These are phyloP conservation scores for Guaruba guarouba DNA, from an alignment of 2,113 vertebrate genomes.

Conservation along the genomic window DNA sequence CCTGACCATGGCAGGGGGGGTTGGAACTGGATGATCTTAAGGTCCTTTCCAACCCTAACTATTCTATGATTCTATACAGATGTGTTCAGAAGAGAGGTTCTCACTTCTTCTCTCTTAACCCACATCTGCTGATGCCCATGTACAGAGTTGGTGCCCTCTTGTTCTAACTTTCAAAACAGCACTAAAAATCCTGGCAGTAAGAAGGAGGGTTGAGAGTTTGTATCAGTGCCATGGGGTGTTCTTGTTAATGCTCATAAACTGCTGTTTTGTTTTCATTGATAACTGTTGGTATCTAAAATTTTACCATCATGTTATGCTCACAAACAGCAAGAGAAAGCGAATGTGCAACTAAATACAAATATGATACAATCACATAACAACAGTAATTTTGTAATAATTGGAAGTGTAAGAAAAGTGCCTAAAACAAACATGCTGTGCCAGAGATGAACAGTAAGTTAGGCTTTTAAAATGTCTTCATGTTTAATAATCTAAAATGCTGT, in stretches of 20 bases:
- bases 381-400: background rate
- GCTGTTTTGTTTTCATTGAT: background rate
- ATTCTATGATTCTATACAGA: background rate
- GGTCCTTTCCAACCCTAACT: background rate
- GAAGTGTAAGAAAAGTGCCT: background rate
- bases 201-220: background rate
- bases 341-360: background rate
- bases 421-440: background rate
- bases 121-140: background rate
- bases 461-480: constrained; percentile 26
- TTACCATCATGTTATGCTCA: background rate
- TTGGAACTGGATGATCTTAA: background rate
- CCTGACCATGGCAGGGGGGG: background rate
- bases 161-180: background rate
- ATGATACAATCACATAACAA: background rate
- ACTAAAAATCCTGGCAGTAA: background rate
- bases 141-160: background rate
- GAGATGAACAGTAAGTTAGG: background rate
- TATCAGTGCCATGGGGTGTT: background rate
- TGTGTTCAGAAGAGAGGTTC: background rate
- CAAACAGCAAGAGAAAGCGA: background rate
- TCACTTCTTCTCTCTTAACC: background rate
- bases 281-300: background rate
- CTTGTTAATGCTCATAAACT: background rate
- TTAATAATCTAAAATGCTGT: constrained; percentile 58